Conservation (phyloP, 1,140 invertebrate genomes). For the Trypoxylus dichotomus region DNA sequence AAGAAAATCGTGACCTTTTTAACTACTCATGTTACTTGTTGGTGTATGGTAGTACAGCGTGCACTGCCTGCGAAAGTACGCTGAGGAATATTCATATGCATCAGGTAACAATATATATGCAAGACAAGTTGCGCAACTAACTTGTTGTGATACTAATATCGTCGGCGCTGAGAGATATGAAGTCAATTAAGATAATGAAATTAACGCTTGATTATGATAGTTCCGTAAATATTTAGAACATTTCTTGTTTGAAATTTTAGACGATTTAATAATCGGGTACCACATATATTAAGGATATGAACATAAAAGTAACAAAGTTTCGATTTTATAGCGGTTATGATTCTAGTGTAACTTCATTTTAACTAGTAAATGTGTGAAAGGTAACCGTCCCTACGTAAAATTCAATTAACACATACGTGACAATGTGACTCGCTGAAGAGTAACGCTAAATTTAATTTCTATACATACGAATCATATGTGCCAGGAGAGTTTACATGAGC, state of each 20-base stretch:
- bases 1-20: constrained; percentile 18
- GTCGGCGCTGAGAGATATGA: background rate
- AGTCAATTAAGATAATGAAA: constrained; percentile 13
- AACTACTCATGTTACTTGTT: background rate
- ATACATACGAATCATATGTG: no score
- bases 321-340: no score
- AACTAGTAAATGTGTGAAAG: no score
- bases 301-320: no score
- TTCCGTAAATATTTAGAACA: background rate
- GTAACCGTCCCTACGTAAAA: no score
- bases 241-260: background rate
- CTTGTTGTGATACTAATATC: background rate
- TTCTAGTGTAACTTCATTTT: no score
- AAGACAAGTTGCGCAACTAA: background rate
- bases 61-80: background rate
- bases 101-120: background rate
- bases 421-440: no score
- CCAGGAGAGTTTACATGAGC: no score
- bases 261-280: no score
- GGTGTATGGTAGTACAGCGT: background rate
- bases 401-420: no score
- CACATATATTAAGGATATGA: no score
- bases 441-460: no score
- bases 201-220: background rate
- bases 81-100: background rate